A percentile compares a stretch with the other conserved stretches of the same genome.
These are phyloP conservation scores for Triplophysa dalaica DNA, from an alignment of 2,113 vertebrate genomes.

Conservation along the genomic window DNA sequence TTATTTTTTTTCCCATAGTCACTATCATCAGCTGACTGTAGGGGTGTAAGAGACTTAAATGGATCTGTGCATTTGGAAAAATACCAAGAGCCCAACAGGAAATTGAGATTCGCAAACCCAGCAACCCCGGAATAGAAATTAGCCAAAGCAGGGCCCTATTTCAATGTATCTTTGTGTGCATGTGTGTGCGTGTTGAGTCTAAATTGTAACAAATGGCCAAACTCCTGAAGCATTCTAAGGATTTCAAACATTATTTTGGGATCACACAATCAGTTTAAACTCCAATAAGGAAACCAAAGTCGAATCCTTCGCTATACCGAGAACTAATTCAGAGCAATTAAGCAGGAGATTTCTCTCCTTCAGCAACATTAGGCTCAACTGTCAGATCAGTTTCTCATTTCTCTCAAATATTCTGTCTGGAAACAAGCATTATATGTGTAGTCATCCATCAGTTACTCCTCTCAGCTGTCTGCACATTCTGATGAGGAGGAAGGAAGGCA, in stretches of 20 bases:
- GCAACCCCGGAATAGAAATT: conserved; percentile 40
- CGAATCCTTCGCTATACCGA: background rate
- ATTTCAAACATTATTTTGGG: conserved; percentile 18
- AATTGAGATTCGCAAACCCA: conserved; percentile 44
- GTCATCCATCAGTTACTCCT: conserved; percentile 31
- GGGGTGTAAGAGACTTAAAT: conserved; percentile 20
- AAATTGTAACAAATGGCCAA: conserved; percentile 23
- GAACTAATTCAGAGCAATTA: conserved; percentile 20
- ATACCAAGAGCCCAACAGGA: conserved; percentile 40
- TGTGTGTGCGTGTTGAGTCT: conserved; percentile 36
- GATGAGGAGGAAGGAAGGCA: too few species aligned
- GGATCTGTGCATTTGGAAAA: conserved; percentile 34
- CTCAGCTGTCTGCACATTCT: conserved; percentile 12
- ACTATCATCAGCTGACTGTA: background rate
- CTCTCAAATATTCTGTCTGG: background rate
- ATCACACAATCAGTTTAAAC: conserved; percentile 7
- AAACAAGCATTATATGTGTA: background rate
- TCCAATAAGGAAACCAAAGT: background rate
- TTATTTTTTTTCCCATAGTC: background rate
- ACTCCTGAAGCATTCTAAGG: conserved; percentile 4
- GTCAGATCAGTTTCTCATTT: conserved; percentile 7
- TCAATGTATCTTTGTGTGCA: conserved; percentile 40
- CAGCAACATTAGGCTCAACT: background rate
- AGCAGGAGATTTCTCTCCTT: background rate
- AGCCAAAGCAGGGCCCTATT: conserved; percentile 24